Conservation (phyloP, 2,113 vertebrate genomes). For the Casuarius casuarius region DNA sequence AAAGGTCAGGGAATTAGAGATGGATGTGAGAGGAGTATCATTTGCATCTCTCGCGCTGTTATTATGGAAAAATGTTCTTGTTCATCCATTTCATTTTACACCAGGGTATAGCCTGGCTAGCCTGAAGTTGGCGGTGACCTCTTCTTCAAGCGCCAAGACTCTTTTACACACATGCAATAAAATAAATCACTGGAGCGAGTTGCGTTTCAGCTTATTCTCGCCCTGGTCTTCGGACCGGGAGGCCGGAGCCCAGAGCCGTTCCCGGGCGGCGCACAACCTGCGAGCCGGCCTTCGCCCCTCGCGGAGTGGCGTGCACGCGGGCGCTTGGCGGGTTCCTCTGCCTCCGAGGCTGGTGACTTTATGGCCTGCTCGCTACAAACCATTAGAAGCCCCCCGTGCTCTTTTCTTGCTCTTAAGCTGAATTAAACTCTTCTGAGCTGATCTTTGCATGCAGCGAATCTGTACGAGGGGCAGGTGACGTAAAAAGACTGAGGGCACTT, state of each 20-base stretch:
- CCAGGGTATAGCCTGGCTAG: not conserved
- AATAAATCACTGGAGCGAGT: not conserved
- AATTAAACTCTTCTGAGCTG: not conserved
- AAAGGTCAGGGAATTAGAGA: conserved; percentile 2
- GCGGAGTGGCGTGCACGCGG: not conserved
- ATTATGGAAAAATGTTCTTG: not conserved
- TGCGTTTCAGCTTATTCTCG: not conserved
- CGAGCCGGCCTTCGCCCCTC: not conserved
- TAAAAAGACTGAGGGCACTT: not conserved
- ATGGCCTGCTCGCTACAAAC: not conserved
- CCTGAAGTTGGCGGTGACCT: conserved; percentile 16
- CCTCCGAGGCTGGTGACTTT: not conserved
- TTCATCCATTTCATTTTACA: conserved; percentile 39
- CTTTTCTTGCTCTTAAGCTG: not conserved
- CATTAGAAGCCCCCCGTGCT: not conserved
- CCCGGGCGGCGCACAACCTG: not conserved
- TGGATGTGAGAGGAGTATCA: not conserved
- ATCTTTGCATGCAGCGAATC: not conserved
- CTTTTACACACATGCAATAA: not conserved
- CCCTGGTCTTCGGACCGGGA: not conserved
- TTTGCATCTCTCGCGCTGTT: not conserved
- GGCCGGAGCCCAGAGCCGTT: not conserved
- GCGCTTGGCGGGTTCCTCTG: not conserved
- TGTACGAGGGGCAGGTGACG: rapidly evolving
- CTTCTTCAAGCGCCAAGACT: not conserved